Conservation (phyloP, 2,113 vertebrate genomes). For the Menidia beryllina region DNA sequence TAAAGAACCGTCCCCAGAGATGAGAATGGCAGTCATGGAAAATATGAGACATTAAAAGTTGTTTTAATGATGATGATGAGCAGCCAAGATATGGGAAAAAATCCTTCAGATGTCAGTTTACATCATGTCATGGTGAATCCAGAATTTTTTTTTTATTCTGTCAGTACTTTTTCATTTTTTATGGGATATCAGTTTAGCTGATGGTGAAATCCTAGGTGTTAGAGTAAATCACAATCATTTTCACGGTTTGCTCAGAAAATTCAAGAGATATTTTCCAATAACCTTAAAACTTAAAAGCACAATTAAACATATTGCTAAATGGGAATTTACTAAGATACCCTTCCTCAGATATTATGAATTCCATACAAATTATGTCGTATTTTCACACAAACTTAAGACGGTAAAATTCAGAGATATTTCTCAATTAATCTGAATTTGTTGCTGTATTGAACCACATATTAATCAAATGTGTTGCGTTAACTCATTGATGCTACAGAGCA, state of each 20-base stretch:
- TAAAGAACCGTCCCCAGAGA: slow-evolving; percentile 57
- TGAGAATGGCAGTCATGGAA: slow-evolving; percentile 68
- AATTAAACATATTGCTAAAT: too few species aligned
- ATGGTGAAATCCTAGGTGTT: not conserved
- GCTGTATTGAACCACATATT: too few species aligned
- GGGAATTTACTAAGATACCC: not conserved
- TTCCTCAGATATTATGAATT: too few species aligned
- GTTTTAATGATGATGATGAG: slow-evolving; percentile 46
- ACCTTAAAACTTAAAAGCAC: too few species aligned
- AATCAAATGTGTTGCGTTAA: too few species aligned
- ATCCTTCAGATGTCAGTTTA: not conserved
- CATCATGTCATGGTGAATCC: too few species aligned
- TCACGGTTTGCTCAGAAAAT: not conserved
- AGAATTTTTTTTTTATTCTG: not conserved
- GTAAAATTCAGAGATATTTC: too few species aligned
- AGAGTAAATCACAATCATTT: not conserved
- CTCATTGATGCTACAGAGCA: too few species aligned
- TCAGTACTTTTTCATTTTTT: not conserved
- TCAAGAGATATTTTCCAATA: not conserved
- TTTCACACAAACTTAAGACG: too few species aligned
- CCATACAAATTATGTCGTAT: too few species aligned
- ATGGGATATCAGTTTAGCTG: not conserved
- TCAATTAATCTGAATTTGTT: too few species aligned
- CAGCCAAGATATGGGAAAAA: slow-evolving; percentile 41
- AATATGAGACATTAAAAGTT: slow-evolving; percentile 50